Conservation (phyloP, 2,113 vertebrate genomes). For the Pomatostomus ruficeps region DNA sequence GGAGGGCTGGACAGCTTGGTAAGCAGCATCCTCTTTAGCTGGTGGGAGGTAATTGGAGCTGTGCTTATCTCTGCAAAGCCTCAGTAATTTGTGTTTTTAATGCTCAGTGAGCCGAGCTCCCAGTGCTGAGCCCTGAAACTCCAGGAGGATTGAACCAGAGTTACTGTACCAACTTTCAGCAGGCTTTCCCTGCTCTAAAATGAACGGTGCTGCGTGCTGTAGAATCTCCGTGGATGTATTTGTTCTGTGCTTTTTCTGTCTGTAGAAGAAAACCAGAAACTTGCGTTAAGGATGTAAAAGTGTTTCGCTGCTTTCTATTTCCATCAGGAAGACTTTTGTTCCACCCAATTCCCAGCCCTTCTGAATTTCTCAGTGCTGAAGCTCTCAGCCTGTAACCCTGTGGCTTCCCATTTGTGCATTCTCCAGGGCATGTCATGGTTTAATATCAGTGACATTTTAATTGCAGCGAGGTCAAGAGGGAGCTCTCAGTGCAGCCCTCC, state of each 20-base stretch:
- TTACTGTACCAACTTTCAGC: not conserved
- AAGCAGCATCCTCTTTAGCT: slow-evolving; percentile 54
- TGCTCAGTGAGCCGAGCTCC: not conserved
- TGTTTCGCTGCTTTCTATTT: not conserved
- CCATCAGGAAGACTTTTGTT: not conserved
- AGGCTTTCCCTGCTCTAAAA: not conserved
- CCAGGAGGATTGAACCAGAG: not conserved
- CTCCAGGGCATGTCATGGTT: not conserved
- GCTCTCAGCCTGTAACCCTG: not conserved
- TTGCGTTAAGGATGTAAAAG: not conserved
- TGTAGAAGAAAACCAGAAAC: not conserved
- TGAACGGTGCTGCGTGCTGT: not conserved
- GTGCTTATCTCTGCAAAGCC: slow-evolving; percentile 20
- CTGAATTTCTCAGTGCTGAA: not conserved
- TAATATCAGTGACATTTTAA: not conserved
- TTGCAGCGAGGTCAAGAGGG: not conserved
- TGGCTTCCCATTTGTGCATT: not conserved
- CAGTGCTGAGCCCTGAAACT: not conserved
- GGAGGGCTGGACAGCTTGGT: slow-evolving; percentile 96
- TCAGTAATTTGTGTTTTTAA: not conserved
- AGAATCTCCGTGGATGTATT: not conserved
- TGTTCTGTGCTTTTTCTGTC: not conserved
- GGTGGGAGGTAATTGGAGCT: not conserved
- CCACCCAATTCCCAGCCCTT: not conserved
- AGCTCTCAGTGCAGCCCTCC: not conserved